Evolutionary conservation across 92 coral and sea anemone species (phyloP).

Genomic region (Porites divaricata): DNA sequence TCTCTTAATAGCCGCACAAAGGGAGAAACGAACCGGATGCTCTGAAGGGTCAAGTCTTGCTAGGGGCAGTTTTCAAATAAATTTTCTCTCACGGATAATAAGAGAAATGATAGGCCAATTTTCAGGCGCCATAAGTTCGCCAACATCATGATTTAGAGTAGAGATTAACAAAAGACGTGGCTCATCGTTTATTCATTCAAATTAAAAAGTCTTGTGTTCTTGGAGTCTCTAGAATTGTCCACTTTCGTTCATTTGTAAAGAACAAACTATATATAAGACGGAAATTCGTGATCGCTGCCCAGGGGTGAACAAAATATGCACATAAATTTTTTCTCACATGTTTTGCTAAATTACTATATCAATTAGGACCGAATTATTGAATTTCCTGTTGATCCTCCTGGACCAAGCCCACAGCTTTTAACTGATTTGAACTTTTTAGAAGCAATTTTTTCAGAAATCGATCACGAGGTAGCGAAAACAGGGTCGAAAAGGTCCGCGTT

Average conservation of each 20-base stretch:
- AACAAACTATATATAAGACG: not conserved
- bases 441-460: not conserved
- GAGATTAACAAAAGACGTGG: not conserved
- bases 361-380: slow-evolving; percentile 45
- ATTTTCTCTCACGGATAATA: not conserved
- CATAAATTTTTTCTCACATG: slow-evolving; percentile 34
- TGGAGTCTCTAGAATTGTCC: slow-evolving; percentile 12
- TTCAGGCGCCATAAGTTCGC: not conserved
- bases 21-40: slow-evolving; percentile 35
- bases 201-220: not conserved
- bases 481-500: slow-evolving; percentile 6
- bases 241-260: slow-evolving; percentile 31
- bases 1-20: slow-evolving; percentile 9
- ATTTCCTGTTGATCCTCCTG: slow-evolving; percentile 47
- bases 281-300: slow-evolving; percentile 4
- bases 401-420: slow-evolving; percentile 38
- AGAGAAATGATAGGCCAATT: slow-evolving; percentile 12
- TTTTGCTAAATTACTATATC: slow-evolving; percentile 44
- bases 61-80: not conserved
- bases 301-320: slow-evolving; percentile 45
- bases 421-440: slow-evolving; percentile 12
- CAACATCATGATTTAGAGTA: not conserved
- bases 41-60: slow-evolving; percentile 26
- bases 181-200: slow-evolving; percentile 2
- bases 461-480: not conserved